These are phyloP conservation scores for Epirrhoe tristata DNA, from an alignment of 2,888 invertebrate species.

Conservation along the genomic window DNA sequence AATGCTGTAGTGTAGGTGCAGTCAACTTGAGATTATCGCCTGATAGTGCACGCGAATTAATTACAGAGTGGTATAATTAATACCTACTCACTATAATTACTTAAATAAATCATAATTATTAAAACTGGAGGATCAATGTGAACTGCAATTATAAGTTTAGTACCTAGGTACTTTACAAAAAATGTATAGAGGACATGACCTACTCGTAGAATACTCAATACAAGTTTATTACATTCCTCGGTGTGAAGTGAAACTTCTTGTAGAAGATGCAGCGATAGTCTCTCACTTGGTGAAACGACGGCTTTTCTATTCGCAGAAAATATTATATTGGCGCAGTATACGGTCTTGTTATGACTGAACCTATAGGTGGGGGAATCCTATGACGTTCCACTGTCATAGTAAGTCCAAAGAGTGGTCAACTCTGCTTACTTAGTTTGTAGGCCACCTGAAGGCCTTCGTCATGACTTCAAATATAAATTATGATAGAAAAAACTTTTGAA, in stretches of 20 bases:
- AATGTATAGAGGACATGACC: background rate
- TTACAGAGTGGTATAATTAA: conserved; percentile 10
- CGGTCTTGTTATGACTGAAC: too few relatives aligned
- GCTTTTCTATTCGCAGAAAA: too few relatives aligned
- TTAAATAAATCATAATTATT: conserved; percentile 11
- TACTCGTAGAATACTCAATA: background rate
- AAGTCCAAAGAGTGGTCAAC: too few relatives aligned
- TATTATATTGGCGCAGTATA: too few relatives aligned
- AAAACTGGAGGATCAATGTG: conserved; percentile 4
- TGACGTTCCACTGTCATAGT: too few relatives aligned
- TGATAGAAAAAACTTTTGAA: too few relatives aligned
- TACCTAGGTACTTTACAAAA: background rate
- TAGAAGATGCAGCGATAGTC: background rate
- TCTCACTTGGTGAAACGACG: background rate
- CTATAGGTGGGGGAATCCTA: too few relatives aligned
- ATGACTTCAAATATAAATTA: too few relatives aligned
- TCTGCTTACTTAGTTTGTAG: too few relatives aligned
- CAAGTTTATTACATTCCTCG: background rate
- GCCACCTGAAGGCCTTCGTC: too few relatives aligned
- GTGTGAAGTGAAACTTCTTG: background rate
- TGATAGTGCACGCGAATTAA: conserved; percentile 17
- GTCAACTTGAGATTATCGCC: conserved; percentile 4
- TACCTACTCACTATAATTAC: conserved; percentile 14
- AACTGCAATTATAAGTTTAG: background rate
- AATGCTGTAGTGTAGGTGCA: background rate